Conservation (phyloP, 2,888 invertebrate genomes). For the Yponomeuta malinellus region DNA sequence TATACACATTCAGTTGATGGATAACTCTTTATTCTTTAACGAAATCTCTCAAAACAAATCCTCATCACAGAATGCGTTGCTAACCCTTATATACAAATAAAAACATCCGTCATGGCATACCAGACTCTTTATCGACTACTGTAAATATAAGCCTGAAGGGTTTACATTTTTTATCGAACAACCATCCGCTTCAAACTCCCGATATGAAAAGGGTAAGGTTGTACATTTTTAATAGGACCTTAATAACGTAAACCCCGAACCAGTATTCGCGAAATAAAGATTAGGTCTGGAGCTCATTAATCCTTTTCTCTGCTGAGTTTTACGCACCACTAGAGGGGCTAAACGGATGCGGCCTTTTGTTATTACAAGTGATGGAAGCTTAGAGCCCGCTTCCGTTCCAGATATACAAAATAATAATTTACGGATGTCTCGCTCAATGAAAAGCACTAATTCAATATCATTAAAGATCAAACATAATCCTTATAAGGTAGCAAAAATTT, state of each 20-base stretch:
- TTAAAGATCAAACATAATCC: too few relatives aligned
- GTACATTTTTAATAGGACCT: constrained; percentile 31
- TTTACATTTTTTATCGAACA: not conserved
- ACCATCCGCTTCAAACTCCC: not conserved
- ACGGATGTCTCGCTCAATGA: too few relatives aligned
- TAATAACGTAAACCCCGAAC: constrained; percentile 29
- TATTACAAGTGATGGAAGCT: constrained; percentile 23
- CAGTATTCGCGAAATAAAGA: constrained; percentile 37
- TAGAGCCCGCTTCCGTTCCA: not conserved
- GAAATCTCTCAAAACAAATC: too few relatives aligned
- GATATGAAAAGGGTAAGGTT: not conserved
- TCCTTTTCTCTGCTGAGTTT: constrained; percentile 42
- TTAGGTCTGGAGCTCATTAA: constrained; percentile 39
- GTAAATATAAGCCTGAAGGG: not conserved
- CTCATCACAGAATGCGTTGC: too few relatives aligned
- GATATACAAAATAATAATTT: too few relatives aligned
- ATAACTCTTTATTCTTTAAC: too few relatives aligned
- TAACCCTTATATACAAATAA: too few relatives aligned
- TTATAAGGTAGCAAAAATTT: too few relatives aligned
- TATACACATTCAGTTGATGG: too few relatives aligned
- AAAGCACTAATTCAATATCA: too few relatives aligned
- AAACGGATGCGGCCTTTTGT: constrained; percentile 35
- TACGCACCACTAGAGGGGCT: constrained; percentile 46
- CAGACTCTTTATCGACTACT: too few relatives aligned
- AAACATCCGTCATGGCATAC: too few relatives aligned